A percentile compares a stretch with the other conserved stretches of the same genome.
phyloP scores from a whole-genome alignment of 2,113 vertebrate species.

The Mionectes macconnelli region DNA sequence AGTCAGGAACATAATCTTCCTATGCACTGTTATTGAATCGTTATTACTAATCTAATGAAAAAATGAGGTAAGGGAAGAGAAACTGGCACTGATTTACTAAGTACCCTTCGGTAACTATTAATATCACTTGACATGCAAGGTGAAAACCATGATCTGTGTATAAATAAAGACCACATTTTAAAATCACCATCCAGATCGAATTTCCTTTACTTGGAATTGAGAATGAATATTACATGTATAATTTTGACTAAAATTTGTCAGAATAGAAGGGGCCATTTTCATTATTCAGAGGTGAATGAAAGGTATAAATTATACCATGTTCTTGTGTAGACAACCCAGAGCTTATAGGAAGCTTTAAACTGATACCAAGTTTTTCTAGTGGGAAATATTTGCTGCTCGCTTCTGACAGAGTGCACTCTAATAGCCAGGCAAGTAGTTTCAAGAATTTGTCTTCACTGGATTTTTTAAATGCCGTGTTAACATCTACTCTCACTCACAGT shows the following conservation, averaged over 20 bases:
- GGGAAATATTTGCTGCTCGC: neutral
- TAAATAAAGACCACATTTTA: neutral
- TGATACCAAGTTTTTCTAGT: neutral
- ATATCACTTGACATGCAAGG: neutral
- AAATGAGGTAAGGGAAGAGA: neutral
- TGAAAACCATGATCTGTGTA: neutral
- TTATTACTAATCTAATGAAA: neutral
- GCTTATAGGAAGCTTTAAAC: neutral
- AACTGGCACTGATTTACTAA: neutral
- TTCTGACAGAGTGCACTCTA: neutral
- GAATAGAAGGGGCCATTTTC: neutral
- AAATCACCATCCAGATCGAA: neutral
- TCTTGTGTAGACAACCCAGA: neutral
- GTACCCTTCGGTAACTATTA: neutral
- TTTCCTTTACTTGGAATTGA: neutral
- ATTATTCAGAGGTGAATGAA: neutral
- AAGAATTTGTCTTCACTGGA: neutral
- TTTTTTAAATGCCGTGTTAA: neutral
- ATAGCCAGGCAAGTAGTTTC: neutral
- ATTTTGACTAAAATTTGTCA: neutral
- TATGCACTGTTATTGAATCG: neutral
- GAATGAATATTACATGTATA: neutral
- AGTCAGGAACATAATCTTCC: neutral
- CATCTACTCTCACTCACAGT: neutral
- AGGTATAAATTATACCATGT: neutral